Base-by-base conservation (phyloP, 1,140 invertebrate species). In the Helicoverpa armigera region DNA sequence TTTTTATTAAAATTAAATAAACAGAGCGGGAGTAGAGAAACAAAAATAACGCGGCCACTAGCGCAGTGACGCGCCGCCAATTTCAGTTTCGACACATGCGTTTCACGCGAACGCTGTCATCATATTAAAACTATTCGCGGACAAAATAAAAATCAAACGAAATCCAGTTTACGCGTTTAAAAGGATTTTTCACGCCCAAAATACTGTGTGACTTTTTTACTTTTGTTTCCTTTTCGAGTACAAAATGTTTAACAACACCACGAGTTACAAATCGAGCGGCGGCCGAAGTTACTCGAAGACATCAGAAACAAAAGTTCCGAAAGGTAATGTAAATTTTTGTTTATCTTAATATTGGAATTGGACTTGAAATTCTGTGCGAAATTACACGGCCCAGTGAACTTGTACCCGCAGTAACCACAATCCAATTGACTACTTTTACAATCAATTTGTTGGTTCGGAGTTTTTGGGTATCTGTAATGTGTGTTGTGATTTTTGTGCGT, bases 21-120 rank as follows among this genome's bases (percentile, higher is more conserved):
- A 91, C 87, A 89, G 80, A 51, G 60, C 83, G 82, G 60, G 83
- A 88, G 86, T 65, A 86, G 77, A 60, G 88, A 83, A 91, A 89
- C 89, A 92, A 92, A 94, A 94, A 94, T 94, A 94, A 92, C 91
- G 83, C 89, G 88, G 88, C 89, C 85, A 87, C 89, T 72, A 72
- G 89, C 83, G 86, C 63, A 65, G n/a, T 29, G 86, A 83, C 35
- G 79, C 80, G 85, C 84, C 79, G 85, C 83, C 82, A 82, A 89
- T 85, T 92, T 90, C 86, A 89, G 89, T 89, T 90, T 84, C 87
- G 82, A 85, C 85, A 85, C 83, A 87, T 84, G 85, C 84, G 88
- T 85, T 89, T 88, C 88, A 87, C 87, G 77, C 74, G 83, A 80
- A 83, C 85, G 81, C 82, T 83, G 83, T 70, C 85, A 88, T 90